Evolutionary conservation across 2,797 vertebrate species (phyloP), one percentile per base, ranked within the genome.

Genomic region (Balearica regulorum): DNA sequence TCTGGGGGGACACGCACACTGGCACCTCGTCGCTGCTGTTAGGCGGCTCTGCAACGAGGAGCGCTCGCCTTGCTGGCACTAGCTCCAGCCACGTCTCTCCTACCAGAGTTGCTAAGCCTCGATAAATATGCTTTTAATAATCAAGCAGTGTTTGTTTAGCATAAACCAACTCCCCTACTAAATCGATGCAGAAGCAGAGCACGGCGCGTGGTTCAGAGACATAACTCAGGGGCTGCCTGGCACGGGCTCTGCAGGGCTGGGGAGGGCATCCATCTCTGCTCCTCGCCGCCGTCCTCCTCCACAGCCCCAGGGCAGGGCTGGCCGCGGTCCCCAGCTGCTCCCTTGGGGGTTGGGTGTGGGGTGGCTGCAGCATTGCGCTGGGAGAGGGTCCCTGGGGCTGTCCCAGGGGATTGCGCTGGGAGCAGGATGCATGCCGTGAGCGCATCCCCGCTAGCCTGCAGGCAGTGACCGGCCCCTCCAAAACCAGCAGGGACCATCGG

Each of bases 81-180:
- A 4, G 26, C 75, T 79, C 41, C 76, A 83, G 93, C 86, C 73
- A 16, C 0, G 3, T 73, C 58, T 90, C 70, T 87, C 55, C 79
- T 87, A 70, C 37, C 6, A 6, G 78, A 83, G 81, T 61, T 21
- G 17, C 87, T 93, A 73, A 85, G 79, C 76, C 78, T 83, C 58
- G 46, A 71, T 96, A 95, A 96, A 94, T 91, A 87, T 11, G 79
- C 72, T 96, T 94, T 91, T 96, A 94, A 95, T 96, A 97, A 97
- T 93, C 94, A 81, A 89, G 73, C 76, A 19, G 43, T 96, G 86
- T 96, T 97, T 97, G 94, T 93, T 97, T 96, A 95, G 90, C 84
- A 87, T 94, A 94, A 95, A 94, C 94, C 95, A 82, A 65, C 92
- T 95, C 93, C 75, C 94, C 81, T 87, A 80, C 39, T 65, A 54